phyloP scores from a whole-genome alignment of 1,140 invertebrate genomes.

The Formica exsecta region DNA sequence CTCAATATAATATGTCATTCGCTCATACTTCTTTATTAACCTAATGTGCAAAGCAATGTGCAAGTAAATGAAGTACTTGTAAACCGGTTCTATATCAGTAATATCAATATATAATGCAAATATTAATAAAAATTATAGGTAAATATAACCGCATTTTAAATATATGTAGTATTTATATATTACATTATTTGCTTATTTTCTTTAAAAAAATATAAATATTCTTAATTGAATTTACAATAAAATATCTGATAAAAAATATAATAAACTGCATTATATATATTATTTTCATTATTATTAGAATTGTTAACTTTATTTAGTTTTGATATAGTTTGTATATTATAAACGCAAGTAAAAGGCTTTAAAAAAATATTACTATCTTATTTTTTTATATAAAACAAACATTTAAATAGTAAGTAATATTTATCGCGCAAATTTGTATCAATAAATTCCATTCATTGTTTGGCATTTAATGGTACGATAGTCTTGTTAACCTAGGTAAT shows the following conservation, averaged over 20 bases:
- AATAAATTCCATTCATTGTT: constrained; percentile 20
- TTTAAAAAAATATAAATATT: background rate
- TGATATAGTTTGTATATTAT: too few species aligned
- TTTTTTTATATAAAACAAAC: background rate
- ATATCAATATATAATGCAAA: background rate
- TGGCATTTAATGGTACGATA: background rate
- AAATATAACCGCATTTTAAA: background rate
- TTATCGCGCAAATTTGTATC: constrained; percentile 8
- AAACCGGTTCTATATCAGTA: background rate
- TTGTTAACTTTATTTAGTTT: background rate
- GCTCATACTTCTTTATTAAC: constrained; percentile 19
- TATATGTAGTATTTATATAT: background rate
- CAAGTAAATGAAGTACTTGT: background rate
- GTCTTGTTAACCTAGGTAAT: constrained; percentile 28
- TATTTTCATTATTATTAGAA: background rate
- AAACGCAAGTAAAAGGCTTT: background rate
- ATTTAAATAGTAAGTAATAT: background rate
- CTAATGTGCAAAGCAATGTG: constrained; percentile 8
- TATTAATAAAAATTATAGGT: background rate
- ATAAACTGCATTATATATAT: background rate
- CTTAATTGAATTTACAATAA: background rate
- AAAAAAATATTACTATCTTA: background rate
- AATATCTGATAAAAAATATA: background rate
- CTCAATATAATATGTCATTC: constrained; percentile 51
- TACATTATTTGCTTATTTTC: background rate